Conservation (phyloP, 2,888 invertebrate species). For the Eupithecia insigniata region DNA sequence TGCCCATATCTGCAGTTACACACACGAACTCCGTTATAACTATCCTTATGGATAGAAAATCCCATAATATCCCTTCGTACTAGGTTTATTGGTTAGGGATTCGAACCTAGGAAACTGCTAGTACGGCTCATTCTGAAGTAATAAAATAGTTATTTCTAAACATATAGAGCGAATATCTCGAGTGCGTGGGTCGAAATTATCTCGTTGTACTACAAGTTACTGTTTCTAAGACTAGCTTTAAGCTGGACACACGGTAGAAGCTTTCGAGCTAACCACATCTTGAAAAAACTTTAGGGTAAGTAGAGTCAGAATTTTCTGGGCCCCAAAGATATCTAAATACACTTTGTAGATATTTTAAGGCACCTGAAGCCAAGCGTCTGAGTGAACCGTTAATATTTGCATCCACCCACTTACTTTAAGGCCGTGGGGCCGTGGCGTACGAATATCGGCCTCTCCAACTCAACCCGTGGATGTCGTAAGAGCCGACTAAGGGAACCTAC, state of each 20-base stretch:
- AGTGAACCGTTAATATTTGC: too few species aligned
- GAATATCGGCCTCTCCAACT: too few species aligned
- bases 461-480: too few species aligned
- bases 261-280: neutral
- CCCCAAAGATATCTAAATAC: neutral
- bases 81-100: neutral
- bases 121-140: neutral
- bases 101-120: neutral
- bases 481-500: too few species aligned
- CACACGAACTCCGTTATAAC: neutral
- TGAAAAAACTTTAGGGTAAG: neutral
- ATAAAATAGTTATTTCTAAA: constrained; percentile 12
- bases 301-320: neutral
- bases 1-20: neutral
- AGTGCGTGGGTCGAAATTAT: constrained; percentile 23
- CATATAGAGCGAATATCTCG: constrained; percentile 8
- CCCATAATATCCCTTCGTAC: neutral
- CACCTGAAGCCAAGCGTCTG: neutral
- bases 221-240: neutral
- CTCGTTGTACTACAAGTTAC: constrained; percentile 15
- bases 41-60: neutral
- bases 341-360: neutral
- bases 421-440: too few species aligned
- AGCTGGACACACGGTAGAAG: neutral
- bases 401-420: too few species aligned